These are phyloP conservation scores for Ostrea denselamellosa DNA, from an alignment of 1,140 invertebrate species.

Conservation along the genomic window DNA sequence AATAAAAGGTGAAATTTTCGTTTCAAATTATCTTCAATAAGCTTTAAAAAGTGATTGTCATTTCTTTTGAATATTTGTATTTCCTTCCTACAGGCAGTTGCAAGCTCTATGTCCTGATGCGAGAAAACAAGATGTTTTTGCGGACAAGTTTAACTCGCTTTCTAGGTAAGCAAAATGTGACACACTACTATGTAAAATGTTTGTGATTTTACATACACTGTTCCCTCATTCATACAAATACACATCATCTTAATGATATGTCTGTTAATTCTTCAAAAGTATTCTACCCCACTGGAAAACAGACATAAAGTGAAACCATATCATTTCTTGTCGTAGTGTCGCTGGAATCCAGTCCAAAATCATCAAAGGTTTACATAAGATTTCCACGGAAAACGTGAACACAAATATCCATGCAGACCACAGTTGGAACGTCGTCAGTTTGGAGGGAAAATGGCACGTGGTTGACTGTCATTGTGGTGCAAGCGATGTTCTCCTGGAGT, in stretches of 20 bases:
- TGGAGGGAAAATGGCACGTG: slow-evolving; percentile 23
- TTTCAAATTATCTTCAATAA: background rate
- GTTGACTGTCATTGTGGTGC: slow-evolving; percentile 4
- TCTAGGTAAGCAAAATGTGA: background rate
- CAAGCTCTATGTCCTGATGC: background rate
- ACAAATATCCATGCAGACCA: background rate
- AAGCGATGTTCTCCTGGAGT: background rate
- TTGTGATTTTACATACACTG: background rate
- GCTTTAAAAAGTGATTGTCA: background rate
- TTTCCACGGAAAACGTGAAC: background rate
- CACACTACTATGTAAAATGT: background rate
- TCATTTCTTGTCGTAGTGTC: background rate
- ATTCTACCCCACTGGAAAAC: no score
- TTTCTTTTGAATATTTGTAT: background rate
- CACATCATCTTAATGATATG: background rate
- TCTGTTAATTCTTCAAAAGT: background rate
- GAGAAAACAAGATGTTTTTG: background rate
- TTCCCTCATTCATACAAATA: no score
- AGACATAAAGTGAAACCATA: no score
- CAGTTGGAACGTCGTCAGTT: slow-evolving; percentile 1
- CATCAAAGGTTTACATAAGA: background rate
- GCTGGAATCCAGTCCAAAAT: background rate
- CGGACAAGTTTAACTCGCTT: background rate
- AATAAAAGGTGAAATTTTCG: background rate
- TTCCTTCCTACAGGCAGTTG: background rate